Base-by-base conservation (phyloP, 2,888 invertebrate genomes). In the Cryptocheilus praepositus region DNA sequence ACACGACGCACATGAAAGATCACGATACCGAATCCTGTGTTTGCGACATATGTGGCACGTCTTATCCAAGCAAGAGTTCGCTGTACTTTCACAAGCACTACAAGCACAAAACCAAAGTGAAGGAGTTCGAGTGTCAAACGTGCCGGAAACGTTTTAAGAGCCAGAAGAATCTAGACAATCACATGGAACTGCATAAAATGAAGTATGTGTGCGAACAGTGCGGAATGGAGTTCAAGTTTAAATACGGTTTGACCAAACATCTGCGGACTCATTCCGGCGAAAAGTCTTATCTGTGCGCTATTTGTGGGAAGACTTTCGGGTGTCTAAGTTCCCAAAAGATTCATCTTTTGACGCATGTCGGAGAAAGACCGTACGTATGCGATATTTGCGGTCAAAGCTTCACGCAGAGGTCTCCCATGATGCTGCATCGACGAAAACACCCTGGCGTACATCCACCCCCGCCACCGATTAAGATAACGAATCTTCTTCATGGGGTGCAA, bases 1-100 rank as follows among this genome's bases (percentile, higher is more conserved):
- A 79, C 88, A 72, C 86, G 88, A 77, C 91, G 84, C 87, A 92
- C 89, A 79, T 92, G 89, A 86, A 86, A 54, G 83, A 87, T 45
- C 87, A 88, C 70, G 84, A 86, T 21, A 76, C 78, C 0, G 87
- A 86, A 21, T 83, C 85, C 0, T 85, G 84, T 58, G 81, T 86
- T 0, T 88, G 87, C 64, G 88, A 88, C 63, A 83, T 86, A 13
- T 88, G 87, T 64, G 88, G 87, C 3, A 76, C 82, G 0, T 84
- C 83, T 0, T 87, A 86, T 65, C 69, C 84, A 0, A 87, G 80
- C 75, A 85, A 82, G 28, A 86, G 85, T 55, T 86, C 87, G 0
- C 76, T 87, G 0, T 87, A 87, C 74, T 86, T 84, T 59, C 87
- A 87, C 67, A 86, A 85, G 19, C 80, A 86, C 55, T 85, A 86